Evolutionary conservation across 2,113 vertebrate species (phyloP).

Genomic region (Caracal caracal): DNA sequence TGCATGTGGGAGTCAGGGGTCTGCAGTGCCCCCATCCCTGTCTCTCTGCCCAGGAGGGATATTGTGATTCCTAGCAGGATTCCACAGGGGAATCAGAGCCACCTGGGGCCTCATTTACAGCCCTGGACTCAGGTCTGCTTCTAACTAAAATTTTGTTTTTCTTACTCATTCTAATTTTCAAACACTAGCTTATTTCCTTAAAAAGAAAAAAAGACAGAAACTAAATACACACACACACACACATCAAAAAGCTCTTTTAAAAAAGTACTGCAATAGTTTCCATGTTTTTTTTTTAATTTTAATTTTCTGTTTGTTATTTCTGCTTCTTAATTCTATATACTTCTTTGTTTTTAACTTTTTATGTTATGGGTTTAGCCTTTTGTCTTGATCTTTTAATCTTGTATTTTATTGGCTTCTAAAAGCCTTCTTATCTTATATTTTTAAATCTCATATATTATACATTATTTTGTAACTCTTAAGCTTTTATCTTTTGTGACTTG

Average conservation of each 20-base stretch:
- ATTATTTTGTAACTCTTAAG: neutral
- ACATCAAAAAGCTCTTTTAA: neutral
- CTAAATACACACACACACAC: neutral
- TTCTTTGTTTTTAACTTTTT: neutral
- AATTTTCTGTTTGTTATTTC: neutral
- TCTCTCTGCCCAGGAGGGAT: neutral
- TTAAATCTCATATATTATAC: neutral
- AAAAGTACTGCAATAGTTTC: neutral
- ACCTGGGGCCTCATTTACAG: fast-evolving
- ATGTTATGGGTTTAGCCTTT: neutral
- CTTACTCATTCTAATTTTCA: neutral
- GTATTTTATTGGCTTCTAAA: neutral
- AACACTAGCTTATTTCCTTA: neutral
- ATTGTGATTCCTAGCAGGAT: neutral
- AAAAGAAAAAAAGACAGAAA: neutral
- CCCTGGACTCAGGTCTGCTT: neutral
- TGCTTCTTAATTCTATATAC: neutral
- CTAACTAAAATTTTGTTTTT: neutral
- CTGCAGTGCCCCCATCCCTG: fast-evolving
- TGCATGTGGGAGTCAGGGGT: neutral
- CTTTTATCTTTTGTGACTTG: neutral
- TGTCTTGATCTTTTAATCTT: neutral
- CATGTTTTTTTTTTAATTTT: neutral
- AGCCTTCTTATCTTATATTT: neutral
- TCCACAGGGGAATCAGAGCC: fast-evolving